Conservation (phyloP, 2,113 vertebrate genomes). For the Tetrao urogallus region DNA sequence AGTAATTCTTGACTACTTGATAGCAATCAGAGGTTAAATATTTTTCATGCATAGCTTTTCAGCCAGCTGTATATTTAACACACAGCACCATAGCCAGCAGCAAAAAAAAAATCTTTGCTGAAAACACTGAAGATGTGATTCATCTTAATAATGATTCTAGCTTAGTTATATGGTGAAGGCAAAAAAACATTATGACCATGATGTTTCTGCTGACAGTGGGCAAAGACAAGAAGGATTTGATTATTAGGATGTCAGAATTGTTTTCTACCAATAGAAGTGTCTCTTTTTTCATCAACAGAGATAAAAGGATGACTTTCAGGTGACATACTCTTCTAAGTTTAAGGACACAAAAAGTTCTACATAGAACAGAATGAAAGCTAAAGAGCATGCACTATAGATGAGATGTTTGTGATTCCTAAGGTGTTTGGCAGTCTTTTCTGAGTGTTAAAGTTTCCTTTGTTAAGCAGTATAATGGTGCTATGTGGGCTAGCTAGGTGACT, state of each 20-base stretch:
- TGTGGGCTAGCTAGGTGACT: background rate
- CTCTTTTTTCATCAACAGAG: background rate
- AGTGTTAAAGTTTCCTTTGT: background rate
- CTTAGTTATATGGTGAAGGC: background rate
- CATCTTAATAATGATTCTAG: background rate
- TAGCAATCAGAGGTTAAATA: background rate
- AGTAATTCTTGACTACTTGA: background rate
- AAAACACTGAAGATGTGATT: background rate
- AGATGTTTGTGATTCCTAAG: background rate
- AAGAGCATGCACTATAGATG: background rate
- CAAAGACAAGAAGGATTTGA: background rate
- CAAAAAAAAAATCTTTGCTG: fast-evolving
- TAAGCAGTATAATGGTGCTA: background rate
- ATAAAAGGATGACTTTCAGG: background rate
- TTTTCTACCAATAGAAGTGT: background rate
- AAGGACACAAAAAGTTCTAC: background rate
- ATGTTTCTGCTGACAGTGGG: background rate
- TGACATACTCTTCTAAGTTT: background rate
- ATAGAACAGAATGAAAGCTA: background rate
- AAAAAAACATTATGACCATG: background rate
- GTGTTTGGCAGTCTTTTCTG: background rate
- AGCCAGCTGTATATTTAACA: background rate
- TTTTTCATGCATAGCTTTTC: background rate
- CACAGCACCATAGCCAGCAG: background rate
- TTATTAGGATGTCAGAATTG: background rate